Evolutionary conservation across 1,140 invertebrate genomes (phyloP).

Genomic region (Magallana angulata): DNA sequence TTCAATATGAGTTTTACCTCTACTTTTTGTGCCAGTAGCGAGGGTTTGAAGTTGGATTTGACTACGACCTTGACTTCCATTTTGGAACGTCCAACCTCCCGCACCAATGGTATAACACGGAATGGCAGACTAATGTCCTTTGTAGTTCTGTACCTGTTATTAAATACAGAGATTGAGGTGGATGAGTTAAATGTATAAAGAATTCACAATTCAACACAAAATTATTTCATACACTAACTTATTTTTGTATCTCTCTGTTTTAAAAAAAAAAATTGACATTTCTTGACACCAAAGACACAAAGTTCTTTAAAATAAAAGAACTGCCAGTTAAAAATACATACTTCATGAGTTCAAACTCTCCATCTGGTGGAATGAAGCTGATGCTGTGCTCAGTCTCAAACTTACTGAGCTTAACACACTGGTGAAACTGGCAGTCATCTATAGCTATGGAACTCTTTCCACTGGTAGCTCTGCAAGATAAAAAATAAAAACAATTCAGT

Average conservation of each 20-base stretch:
- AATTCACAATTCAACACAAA: too few species aligned
- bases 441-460: conserved; percentile 91
- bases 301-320: too few species aligned
- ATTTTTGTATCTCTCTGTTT: too few species aligned
- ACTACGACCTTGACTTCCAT: conserved; percentile 99
- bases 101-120: conserved; percentile 98
- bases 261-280: too few species aligned
- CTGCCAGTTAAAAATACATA: conserved; percentile 76
- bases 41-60: conserved; percentile 99
- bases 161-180: too few species aligned
- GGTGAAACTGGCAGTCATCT: conserved; percentile 99
- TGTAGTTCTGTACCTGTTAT: conserved; percentile 95
- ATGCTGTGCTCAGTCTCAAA: conserved; percentile 99
- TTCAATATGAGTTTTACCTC: conserved; percentile 82
- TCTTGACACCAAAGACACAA: too few species aligned
- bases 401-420: conserved; percentile 99
- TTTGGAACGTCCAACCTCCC: conserved; percentile 98
- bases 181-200: too few species aligned
- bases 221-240: too few species aligned
- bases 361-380: conserved; percentile 99
- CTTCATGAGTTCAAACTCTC: conserved; percentile 99
- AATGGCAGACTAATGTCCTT: conserved; percentile 99
- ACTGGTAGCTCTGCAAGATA: conserved; percentile 53
- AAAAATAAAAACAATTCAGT: too few species aligned
- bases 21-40: conserved; percentile 98